phyloP scores from a whole-genome alignment of 2,888 invertebrate genomes.

The Hipparchia semele region DNA sequence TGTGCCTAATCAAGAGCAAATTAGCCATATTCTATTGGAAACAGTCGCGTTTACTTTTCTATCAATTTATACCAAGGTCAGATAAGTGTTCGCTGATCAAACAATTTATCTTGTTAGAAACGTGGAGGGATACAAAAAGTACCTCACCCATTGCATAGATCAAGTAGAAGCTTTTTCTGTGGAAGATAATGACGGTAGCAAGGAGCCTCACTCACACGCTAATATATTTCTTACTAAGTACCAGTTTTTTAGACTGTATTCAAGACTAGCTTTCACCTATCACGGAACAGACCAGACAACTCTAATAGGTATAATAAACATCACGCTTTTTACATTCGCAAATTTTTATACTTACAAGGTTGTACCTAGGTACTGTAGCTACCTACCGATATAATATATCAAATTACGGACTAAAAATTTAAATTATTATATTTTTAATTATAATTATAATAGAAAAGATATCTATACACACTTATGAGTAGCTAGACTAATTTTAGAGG shows the following conservation, averaged over 20 bases:
- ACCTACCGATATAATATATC: neutral
- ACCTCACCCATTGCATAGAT: neutral
- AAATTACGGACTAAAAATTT: neutral
- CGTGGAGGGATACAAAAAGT: conserved; percentile 4
- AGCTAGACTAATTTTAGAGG: too few species aligned
- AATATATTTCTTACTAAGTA: conserved; percentile 16
- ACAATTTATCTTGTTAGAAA: conserved; percentile 13
- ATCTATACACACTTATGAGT: neutral
- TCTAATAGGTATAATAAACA: conserved; percentile 17
- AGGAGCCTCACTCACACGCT: neutral
- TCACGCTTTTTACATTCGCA: neutral
- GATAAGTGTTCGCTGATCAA: neutral
- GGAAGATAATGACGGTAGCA: conserved; percentile 11
- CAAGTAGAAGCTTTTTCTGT: conserved; percentile 16
- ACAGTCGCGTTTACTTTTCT: too few species aligned
- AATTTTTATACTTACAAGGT: neutral
- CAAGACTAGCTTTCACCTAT: conserved; percentile 16
- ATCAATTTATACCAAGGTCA: too few species aligned
- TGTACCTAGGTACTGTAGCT: neutral
- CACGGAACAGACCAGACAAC: conserved; percentile 12
- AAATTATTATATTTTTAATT: neutral
- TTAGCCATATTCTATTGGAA: neutral
- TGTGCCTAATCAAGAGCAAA: neutral
- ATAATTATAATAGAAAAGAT: neutral
- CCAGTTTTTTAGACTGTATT: conserved; percentile 2